Evolutionary conservation across 1,140 invertebrate species (phyloP).

Genomic region (Scaptomyza montana): DNA sequence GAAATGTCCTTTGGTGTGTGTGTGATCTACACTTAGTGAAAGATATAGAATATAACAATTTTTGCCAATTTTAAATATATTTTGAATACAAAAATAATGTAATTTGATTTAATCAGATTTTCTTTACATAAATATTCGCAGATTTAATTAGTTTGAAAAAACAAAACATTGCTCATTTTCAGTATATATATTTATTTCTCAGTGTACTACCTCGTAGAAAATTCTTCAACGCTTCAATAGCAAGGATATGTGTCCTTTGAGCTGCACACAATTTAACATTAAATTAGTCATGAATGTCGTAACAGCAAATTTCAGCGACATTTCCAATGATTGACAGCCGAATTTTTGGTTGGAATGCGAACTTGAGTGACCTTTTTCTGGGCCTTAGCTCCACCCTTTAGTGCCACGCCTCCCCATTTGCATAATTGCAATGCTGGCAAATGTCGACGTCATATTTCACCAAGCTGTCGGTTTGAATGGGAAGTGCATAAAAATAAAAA

Average conservation of each 20-base stretch:
- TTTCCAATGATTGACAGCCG: conserved; percentile 62
- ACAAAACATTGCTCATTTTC: background rate
- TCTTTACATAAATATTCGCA: no score
- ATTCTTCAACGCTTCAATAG: conserved; percentile 13
- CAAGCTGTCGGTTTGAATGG: conserved; percentile 27
- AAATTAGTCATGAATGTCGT: conserved; percentile 63
- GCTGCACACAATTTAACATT: conserved; percentile 66
- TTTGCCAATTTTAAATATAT: no score
- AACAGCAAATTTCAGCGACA: conserved; percentile 59
- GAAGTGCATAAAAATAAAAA: conserved; percentile 53
- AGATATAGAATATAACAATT: background rate
- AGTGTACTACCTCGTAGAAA: background rate
- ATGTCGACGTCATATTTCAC: conserved; percentile 44
- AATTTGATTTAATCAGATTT: no score
- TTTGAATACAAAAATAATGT: no score
- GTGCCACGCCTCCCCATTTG: conserved; percentile 37
- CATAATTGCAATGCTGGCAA: conserved; percentile 60
- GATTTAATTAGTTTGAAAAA: no score
- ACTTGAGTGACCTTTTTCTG: conserved; percentile 22
- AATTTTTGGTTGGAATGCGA: conserved; percentile 6
- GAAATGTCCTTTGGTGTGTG: background rate
- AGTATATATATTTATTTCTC: background rate
- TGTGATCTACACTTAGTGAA: background rate
- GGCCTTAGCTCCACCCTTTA: background rate
- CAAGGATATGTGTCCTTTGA: conserved; percentile 9